A percentile compares a stretch with the other conserved stretches of the same genome.
These are phyloP conservation scores for Rallus crepitans DNA, from an alignment of 2,797 vertebrate genomes.

Conservation along the genomic window DNA sequence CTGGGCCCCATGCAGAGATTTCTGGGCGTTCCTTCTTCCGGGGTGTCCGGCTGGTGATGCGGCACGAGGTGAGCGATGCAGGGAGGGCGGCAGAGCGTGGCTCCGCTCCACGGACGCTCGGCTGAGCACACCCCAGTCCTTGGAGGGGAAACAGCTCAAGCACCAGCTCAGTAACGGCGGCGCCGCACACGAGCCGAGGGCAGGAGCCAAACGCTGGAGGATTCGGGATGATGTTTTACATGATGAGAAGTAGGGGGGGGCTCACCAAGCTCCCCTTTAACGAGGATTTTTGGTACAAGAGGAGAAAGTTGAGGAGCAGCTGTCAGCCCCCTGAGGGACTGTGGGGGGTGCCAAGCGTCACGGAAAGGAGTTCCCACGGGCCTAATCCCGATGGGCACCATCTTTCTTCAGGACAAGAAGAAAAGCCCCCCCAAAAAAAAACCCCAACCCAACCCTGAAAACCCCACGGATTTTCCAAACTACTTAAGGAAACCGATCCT, in stretches of 20 bases:
- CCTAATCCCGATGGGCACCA: neutral
- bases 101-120: accelerated
- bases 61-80: neutral
- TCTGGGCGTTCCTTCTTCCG: neutral
- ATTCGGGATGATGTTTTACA: no score
- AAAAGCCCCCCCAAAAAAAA: neutral
- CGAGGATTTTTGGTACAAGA: neutral
- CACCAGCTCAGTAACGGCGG: neutral
- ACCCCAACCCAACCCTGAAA: no score
- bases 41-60: neutral
- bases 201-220: neutral
- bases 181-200: neutral
- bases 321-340: neutral
- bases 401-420: neutral
- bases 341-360: neutral
- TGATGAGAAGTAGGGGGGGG: neutral
- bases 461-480: neutral
- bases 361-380: accelerated
- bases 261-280: accelerated
- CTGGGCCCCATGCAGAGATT: neutral
- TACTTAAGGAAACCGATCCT: neutral
- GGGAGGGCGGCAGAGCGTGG: neutral
- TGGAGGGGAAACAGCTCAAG: neutral
- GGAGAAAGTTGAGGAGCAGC: neutral
- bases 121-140: accelerated